Evolutionary conservation across 2,888 invertebrate genomes (phyloP), one percentile per base, ranked within the genome.

Genomic region (Dione juno): DNA sequence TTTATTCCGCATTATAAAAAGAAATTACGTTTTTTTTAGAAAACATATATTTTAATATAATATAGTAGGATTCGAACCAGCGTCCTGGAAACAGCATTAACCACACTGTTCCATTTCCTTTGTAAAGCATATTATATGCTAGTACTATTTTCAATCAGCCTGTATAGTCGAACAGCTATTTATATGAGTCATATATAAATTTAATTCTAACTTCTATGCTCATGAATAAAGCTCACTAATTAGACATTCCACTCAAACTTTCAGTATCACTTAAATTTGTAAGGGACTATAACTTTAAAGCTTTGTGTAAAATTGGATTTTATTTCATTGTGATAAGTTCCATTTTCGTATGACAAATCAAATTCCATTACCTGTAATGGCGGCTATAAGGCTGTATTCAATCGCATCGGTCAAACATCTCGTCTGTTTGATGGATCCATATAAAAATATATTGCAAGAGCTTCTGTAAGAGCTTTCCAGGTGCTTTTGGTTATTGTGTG

Each of bases 301-400:
- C 6, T 19, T 48, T 35, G 3, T 16, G 21, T 57, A n/a, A 69
- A 69, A 63, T 35, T 11, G 6, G 16, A 66, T 57, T 35, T 43
- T 72, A 16, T 16, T 0, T 8, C 3, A 7, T 14, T 3, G 48
- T 35, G 7, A 37, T 37, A 63, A 35, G 11, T n/a, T 63, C n/a
- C 5, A 13, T 9, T 63, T 63, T 48, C 35, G 63, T 48, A 48
- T 63, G 45, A 14, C 63, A 48, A 11, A 14, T 40, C 19, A 37
- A 48, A 28, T 70, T 66, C 73, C 73, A 77, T 77, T 76, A 78
- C 77, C 76, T 76, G 72, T 75, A 75, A 77, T 69, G 72, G 66
- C 57, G 65, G 69, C 69, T 71, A 66, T 76, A 71, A 76, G 75
- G 71, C 71, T 76, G 72, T 71, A 73, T 75, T 70, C 74, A 69